phyloP scores from a whole-genome alignment of 1,140 invertebrate species.

The Camponotus vicinus region DNA sequence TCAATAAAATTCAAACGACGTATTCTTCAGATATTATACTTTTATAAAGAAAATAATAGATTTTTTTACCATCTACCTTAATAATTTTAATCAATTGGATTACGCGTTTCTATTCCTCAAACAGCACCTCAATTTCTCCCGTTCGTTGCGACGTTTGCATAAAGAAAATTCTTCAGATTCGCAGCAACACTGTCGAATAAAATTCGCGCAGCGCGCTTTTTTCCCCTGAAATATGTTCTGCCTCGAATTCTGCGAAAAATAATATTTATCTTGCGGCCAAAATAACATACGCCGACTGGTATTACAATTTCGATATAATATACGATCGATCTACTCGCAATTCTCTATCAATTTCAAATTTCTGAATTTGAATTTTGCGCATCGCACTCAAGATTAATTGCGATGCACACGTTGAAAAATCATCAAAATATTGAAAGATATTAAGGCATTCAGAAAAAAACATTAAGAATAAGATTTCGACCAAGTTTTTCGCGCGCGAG shows the following conservation, averaged over 20 bases:
- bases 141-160: constrained; percentile 29
- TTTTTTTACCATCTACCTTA: no score
- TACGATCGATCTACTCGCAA: constrained; percentile 35
- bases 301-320: constrained; percentile 32
- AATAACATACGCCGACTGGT: constrained; percentile 46
- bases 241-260: constrained; percentile 32
- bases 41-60: no score
- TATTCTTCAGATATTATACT: no score
- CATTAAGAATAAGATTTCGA: background rate
- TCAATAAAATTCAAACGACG: no score
- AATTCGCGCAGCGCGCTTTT: constrained; percentile 30
- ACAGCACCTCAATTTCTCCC: constrained; percentile 12
- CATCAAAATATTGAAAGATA: background rate
- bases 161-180: constrained; percentile 55
- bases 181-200: constrained; percentile 13
- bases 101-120: background rate
- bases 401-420: constrained; percentile 11
- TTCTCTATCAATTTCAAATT: constrained; percentile 26
- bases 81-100: background rate
- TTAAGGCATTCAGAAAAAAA: background rate
- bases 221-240: constrained; percentile 17
- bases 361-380: background rate
- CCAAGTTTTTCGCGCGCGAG: background rate
- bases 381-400: background rate
- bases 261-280: constrained; percentile 51